Evolutionary conservation across 2,797 vertebrate genomes (phyloP).

Genomic region (Luscinia megarhynchos): DNA sequence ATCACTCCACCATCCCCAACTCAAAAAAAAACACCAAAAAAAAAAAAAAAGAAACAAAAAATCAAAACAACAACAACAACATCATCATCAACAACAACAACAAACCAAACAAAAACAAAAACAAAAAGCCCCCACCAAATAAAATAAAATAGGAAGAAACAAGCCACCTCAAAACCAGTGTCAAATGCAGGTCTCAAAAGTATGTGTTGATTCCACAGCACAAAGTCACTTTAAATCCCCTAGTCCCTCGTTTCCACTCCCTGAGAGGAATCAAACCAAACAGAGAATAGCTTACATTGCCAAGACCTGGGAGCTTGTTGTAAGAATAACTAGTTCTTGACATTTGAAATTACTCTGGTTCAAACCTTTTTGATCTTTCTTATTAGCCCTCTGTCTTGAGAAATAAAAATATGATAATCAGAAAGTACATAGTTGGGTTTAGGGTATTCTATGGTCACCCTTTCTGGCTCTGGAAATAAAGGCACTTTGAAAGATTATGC

Average conservation of each 20-base stretch:
- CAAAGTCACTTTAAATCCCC: constrained; percentile 43
- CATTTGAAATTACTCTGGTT: constrained; percentile 63
- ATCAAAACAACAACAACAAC: no score
- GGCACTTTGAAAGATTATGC: constrained; percentile 52
- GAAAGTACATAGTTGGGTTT: constrained; percentile 56
- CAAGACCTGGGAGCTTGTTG: constrained; percentile 26
- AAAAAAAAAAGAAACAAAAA: no score
- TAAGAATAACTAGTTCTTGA: constrained; percentile 64
- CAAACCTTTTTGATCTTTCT: constrained; percentile 66
- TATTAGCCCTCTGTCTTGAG: constrained; percentile 51
- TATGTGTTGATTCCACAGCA: background rate
- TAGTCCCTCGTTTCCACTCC: background rate
- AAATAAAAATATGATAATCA: constrained; percentile 68
- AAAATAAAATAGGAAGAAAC: background rate
- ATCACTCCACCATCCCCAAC: background rate
- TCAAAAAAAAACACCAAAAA: no score
- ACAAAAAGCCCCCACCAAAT: background rate
- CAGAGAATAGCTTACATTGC: constrained; percentile 25
- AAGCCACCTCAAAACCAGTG: background rate
- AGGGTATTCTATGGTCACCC: constrained; percentile 60
- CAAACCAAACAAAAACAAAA: background rate
- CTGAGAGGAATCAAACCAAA: constrained; percentile 61
- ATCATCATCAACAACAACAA: no score
- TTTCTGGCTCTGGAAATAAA: constrained; percentile 39
- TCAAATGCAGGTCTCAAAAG: background rate